Evolutionary conservation across 2,888 invertebrate species (phyloP).

Genomic region (Microctonus hyperodae): DNA sequence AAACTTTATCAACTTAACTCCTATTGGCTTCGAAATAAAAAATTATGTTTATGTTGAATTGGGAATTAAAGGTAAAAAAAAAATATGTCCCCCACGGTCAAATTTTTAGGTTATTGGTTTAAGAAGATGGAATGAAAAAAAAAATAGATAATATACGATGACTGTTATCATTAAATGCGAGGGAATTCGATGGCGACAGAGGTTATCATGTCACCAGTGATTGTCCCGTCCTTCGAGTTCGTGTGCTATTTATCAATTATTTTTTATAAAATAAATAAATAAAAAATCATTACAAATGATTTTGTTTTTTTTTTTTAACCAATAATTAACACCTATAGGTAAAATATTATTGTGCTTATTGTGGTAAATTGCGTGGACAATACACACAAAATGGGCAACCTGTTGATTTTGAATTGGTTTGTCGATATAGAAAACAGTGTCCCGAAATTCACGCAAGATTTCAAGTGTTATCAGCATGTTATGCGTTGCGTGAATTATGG

Average conservation of each 20-base stretch:
- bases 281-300: background rate
- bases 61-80: background rate
- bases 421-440: background rate
- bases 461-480: no score
- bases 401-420: conserved; percentile 52
- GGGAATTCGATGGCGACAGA: conserved; percentile 47
- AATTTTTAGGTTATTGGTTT: background rate
- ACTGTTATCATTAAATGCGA: conserved; percentile 36
- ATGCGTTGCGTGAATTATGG: no score
- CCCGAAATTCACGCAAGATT: no score
- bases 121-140: background rate
- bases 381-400: conserved; percentile 58
- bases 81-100: no score
- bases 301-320: no score
- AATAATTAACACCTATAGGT: background rate
- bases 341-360: background rate
- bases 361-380: conserved; percentile 5
- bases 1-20: no score
- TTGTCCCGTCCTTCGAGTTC: conserved; percentile 49
- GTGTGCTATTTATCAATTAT: conserved; percentile 22
- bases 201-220: conserved; percentile 55
- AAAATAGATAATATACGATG: conserved; percentile 23
- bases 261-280: background rate
- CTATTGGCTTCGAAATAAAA: no score
- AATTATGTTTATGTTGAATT: no score